Percentiles rank a stretch among this genome's conserved stretches.
Conservation (phyloP, 2,113 vertebrate species). For the Colinus virginianus region DNA sequence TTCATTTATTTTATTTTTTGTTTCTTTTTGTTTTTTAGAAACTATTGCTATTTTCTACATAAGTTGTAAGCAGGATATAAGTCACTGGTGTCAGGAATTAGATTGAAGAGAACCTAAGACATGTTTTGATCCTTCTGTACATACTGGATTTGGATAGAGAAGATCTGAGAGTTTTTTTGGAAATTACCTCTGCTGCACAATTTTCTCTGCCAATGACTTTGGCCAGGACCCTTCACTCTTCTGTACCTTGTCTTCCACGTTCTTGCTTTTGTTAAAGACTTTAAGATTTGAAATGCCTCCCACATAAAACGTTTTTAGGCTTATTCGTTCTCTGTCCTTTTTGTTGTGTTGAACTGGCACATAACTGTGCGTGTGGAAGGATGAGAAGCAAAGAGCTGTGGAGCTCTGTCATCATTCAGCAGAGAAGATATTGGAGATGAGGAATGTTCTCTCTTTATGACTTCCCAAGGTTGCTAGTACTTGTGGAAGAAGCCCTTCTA, state of each 20-base stretch:
- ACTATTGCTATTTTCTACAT: not conserved
- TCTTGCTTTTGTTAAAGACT: not conserved
- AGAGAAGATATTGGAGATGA: not conserved
- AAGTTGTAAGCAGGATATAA: not conserved
- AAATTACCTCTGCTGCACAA: not conserved
- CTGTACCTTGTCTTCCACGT: not conserved
- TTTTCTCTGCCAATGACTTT: not conserved
- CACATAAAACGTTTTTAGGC: not conserved
- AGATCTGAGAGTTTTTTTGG: not conserved
- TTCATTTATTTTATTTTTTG: accelerated
- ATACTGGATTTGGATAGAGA: not conserved
- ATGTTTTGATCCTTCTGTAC: not conserved
- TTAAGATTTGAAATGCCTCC: not conserved
- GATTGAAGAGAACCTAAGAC: not conserved
- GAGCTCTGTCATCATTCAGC: not conserved
- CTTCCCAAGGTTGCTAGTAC: not conserved
- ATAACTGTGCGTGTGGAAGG: not conserved
- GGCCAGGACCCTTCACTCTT: not conserved
- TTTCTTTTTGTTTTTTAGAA: too few species aligned
- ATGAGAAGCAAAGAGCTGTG: not conserved
- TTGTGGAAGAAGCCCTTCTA: not conserved
- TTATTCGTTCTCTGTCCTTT: not conserved
- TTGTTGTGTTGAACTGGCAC: not conserved
- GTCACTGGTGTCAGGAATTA: not conserved
- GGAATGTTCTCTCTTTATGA: not conserved